Evolutionary conservation across 2,888 invertebrate species (phyloP).

Genomic region (Tanypteryx hageni): DNA sequence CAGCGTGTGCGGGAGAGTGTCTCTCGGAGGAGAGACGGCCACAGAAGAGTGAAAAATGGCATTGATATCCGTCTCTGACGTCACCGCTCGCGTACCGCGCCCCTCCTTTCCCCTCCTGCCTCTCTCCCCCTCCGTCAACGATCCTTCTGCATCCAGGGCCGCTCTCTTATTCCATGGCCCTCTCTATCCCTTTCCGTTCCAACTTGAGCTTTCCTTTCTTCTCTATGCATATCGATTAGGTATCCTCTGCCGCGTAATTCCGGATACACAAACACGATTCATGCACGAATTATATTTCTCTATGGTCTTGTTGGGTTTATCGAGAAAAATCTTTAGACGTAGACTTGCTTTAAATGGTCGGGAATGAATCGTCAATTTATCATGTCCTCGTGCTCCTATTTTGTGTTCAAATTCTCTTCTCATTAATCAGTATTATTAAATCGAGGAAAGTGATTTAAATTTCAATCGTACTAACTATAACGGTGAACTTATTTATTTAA

Average conservation of each 20-base stretch:
- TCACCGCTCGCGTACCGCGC: slow-evolving; percentile 52
- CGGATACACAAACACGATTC: not conserved
- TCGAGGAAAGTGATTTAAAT: too few species aligned
- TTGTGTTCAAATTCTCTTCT: too few species aligned
- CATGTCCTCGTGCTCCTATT: too few species aligned
- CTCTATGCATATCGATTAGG: not conserved
- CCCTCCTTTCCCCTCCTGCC: not conserved
- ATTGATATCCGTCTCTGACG: slow-evolving; percentile 64
- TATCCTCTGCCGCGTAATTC: not conserved
- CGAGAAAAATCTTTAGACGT: too few species aligned
- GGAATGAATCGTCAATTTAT: too few species aligned
- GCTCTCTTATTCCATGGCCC: not conserved
- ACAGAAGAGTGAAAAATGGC: slow-evolving; percentile 56
- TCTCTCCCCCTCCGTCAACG: not conserved
- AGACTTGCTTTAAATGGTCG: too few species aligned
- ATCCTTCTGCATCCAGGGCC: not conserved
- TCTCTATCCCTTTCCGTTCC: not conserved
- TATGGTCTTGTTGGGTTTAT: not conserved
- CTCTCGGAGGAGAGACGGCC: slow-evolving; percentile 9
- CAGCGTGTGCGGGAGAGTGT: slow-evolving; percentile 50
- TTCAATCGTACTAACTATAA: too few species aligned
- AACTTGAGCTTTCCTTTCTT: not conserved
- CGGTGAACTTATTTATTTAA: too few species aligned
- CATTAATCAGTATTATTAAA: too few species aligned
- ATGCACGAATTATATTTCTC: not conserved